A percentile compares a stretch with the other conserved stretches of the same genome.
These are phyloP conservation scores for Tetranychus piercei DNA, from an alignment of 2,888 invertebrate species.

Conservation along the genomic window DNA sequence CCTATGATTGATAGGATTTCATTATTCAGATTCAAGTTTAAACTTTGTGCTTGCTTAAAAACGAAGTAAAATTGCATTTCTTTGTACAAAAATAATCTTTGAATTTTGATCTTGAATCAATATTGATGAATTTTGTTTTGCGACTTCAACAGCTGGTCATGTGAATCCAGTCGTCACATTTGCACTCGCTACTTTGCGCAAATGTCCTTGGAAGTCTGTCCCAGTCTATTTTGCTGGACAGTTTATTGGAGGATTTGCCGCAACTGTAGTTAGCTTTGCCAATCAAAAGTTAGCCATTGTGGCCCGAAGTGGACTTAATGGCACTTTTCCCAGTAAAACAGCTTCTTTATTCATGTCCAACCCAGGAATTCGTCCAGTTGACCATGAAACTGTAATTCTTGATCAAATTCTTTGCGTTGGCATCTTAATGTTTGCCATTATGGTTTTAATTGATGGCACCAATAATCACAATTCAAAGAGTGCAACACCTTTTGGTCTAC, in stretches of 20 bases:
- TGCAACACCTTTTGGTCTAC: conserved; percentile 33
- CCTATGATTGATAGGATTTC: too few relatives aligned
- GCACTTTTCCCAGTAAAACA: neutral
- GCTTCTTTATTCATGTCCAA: neutral
- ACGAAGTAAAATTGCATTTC: too few relatives aligned
- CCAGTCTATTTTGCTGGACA: neutral
- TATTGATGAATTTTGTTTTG: too few relatives aligned
- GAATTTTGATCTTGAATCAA: too few relatives aligned
- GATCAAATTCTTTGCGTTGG: conserved; percentile 32
- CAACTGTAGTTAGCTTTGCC: neutral
- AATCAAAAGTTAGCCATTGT: neutral
- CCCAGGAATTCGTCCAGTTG: neutral
- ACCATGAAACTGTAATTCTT: neutral
- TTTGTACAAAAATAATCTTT: too few relatives aligned
- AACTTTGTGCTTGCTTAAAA: too few relatives aligned
- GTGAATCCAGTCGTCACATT: neutral
- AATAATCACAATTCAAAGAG: conserved; percentile 34
- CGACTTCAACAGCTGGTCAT: neutral
- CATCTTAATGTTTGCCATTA: conserved; percentile 35
- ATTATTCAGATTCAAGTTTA: too few relatives aligned
- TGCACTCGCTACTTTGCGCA: neutral
- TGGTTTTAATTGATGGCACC: conserved; percentile 36
- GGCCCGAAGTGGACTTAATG: neutral
- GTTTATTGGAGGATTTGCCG: neutral
- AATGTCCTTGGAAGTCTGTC: neutral